Percentiles rank a stretch among this genome's conserved stretches.
These are phyloP conservation scores for Brienomyrus brachyistius DNA, from an alignment of 2,113 vertebrate genomes.

Conservation along the genomic window DNA sequence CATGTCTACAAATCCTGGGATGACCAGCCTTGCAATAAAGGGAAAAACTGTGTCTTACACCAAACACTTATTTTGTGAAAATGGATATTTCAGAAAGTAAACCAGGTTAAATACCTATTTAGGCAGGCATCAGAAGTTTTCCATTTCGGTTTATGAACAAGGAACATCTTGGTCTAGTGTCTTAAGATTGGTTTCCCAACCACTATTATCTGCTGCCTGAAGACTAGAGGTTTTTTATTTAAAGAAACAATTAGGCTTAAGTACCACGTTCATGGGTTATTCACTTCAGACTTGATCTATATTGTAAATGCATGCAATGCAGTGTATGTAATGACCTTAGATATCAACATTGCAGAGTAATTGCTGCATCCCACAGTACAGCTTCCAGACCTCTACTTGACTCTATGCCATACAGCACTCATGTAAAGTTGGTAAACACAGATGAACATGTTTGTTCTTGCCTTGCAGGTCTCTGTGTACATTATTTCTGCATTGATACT, in stretches of 20 bases:
- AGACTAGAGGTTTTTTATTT: not conserved
- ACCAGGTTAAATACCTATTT: not conserved
- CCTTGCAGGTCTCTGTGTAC: not conserved
- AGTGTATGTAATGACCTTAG: not conserved
- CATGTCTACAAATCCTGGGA: not conserved
- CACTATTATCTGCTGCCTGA: not conserved
- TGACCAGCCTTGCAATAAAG: not conserved
- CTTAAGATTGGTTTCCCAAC: not conserved
- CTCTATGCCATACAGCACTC: not conserved
- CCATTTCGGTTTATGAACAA: not conserved
- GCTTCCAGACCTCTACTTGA: not conserved
- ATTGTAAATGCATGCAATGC: not conserved
- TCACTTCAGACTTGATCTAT: not conserved
- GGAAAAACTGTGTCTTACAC: not conserved
- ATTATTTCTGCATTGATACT: not conserved
- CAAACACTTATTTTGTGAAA: not conserved
- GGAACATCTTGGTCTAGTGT: not conserved
- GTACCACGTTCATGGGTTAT: not conserved
- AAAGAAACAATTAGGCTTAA: not conserved
- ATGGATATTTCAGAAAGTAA: not conserved
- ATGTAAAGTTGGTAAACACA: not conserved
- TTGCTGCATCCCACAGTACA: not conserved
- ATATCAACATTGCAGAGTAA: not conserved
- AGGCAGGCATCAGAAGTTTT: not conserved
- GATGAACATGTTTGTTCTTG: not conserved